Evolutionary conservation across 2,888 invertebrate genomes (phyloP).

Genomic region (Itoplectis maculator): DNA sequence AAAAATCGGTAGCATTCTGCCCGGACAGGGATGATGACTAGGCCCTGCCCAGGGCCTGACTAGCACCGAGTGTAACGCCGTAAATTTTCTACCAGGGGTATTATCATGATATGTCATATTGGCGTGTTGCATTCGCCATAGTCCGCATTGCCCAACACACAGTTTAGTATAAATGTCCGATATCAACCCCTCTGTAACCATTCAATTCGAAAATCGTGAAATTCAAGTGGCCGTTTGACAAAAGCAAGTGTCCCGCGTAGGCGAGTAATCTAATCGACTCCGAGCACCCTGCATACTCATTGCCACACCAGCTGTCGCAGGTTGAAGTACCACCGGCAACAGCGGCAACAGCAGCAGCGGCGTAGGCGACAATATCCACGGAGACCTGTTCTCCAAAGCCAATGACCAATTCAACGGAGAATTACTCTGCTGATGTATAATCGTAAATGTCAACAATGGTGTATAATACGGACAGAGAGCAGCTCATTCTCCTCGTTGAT

Average conservation of each 20-base stretch:
- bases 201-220: conserved; percentile 42
- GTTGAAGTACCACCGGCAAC: conserved; percentile 56
- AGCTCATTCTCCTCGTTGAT: conserved; percentile 51
- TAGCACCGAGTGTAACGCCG: too few species aligned
- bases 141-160: background rate
- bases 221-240: conserved; percentile 59
- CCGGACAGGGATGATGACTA: too few species aligned
- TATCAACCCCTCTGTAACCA: background rate
- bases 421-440: conserved; percentile 55
- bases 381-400: conserved; percentile 62
- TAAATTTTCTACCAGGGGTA: too few species aligned
- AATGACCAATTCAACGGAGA: conserved; percentile 64
- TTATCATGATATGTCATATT: too few species aligned
- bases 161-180: conserved; percentile 46
- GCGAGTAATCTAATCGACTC: conserved; percentile 64
- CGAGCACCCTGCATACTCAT: conserved; percentile 55
- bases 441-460: conserved; percentile 63
- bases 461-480: conserved; percentile 48
- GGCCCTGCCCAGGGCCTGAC: too few species aligned
- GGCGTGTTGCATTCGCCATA: background rate
- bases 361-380: background rate
- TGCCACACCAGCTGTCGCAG: conserved; percentile 64
- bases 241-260: conserved; percentile 54
- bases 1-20: too few species aligned
- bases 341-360: background rate